phyloP scores from a whole-genome alignment of 2,797 vertebrate species.

The Argya squamiceps region DNA sequence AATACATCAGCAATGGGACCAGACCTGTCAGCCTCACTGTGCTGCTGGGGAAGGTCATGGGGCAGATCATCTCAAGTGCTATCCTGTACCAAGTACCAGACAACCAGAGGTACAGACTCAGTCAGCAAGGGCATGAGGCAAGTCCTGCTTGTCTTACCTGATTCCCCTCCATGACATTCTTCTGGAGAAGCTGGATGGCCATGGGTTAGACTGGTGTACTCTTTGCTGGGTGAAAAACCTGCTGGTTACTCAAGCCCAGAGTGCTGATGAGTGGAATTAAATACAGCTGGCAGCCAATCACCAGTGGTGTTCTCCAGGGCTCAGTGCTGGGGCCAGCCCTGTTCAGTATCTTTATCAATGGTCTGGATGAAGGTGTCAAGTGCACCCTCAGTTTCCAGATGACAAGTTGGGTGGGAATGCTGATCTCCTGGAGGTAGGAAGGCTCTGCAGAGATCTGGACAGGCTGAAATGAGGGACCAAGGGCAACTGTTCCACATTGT shows the following conservation, averaged over 20 bases:
- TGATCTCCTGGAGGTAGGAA: not conserved
- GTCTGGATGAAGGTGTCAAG: not conserved
- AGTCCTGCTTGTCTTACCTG: not conserved
- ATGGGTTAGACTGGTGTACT: not conserved
- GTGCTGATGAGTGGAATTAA: not conserved
- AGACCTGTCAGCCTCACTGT: not conserved
- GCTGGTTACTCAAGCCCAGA: not conserved
- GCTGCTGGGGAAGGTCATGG: not conserved
- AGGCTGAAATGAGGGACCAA: accelerated
- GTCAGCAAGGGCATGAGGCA: not conserved
- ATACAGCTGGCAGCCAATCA: not conserved
- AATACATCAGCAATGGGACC: not conserved
- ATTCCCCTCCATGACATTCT: not conserved
- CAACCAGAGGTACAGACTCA: not conserved
- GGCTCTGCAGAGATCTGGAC: not conserved
- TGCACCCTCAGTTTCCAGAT: not conserved
- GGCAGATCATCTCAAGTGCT: not conserved
- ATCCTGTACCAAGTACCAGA: too few relatives aligned
- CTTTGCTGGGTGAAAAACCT: not conserved
- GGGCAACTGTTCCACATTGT: not conserved
- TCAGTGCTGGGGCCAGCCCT: not conserved
- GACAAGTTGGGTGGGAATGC: not conserved
- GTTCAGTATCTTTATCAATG: not conserved
- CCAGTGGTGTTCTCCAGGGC: not conserved
- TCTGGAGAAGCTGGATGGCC: not conserved